Conservation (phyloP, 2,888 invertebrate genomes). For the Drosophila lutescens region DNA sequence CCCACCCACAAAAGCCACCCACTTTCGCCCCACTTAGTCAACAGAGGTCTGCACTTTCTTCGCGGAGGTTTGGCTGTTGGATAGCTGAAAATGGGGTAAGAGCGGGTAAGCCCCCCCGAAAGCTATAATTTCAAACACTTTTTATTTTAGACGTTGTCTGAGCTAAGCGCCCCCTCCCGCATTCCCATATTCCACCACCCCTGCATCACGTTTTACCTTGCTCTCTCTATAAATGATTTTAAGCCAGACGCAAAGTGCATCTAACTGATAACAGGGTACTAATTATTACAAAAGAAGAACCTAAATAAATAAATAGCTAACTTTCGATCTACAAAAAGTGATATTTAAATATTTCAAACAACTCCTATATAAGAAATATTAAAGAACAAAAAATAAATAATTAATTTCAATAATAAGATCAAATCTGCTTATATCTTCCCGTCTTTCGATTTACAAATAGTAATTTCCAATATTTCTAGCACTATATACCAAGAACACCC, state of each 20-base stretch:
- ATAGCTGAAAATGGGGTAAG: background rate
- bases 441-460: background rate
- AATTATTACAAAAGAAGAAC: too few species aligned
- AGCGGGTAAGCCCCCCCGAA: conserved; percentile 8
- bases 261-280: conserved; percentile 5
- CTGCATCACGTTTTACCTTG: conserved; percentile 13
- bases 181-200: background rate
- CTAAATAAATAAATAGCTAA: too few species aligned
- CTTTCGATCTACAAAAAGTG: too few species aligned
- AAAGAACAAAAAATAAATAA: too few species aligned
- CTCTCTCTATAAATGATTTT: conserved; percentile 43
- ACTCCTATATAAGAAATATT: too few species aligned
- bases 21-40: conserved; percentile 12
- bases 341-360: too few species aligned
- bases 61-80: background rate
- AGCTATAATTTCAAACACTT: conserved; percentile 55
- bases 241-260: conserved; percentile 23
- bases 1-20: conserved; percentile 13
- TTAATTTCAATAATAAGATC: too few species aligned
- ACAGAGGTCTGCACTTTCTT: conserved; percentile 36
- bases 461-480: background rate
- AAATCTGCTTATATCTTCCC: background rate
- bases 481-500: conserved; percentile 39
- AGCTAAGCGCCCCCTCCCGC: background rate
- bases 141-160: conserved; percentile 30